Evolutionary conservation across 2,113 vertebrate species (phyloP), one percentile per base, ranked within the genome.

Genomic region (Myiopsitta monachus): DNA sequence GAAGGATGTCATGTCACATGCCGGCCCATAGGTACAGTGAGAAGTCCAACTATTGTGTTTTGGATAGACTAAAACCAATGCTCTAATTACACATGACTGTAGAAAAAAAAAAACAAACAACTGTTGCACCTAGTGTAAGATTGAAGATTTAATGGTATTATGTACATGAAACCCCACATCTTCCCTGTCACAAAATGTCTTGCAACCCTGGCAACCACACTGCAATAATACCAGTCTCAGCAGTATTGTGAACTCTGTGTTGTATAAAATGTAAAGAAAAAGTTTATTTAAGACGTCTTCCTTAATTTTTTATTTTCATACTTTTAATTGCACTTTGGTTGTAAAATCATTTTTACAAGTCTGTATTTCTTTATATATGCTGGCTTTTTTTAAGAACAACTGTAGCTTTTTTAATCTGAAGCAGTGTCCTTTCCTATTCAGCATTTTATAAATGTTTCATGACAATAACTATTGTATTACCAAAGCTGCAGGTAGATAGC

Each of bases 1-100:
- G 31, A 66, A 66, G 6, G 27, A 6, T 28, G 4, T 11, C 1
- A 0, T 5, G 14, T 22, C 31, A 28, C 11, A 3, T 23, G 33
- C n/a, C 51, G 24, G 3, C 52, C 46, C 16, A 43, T 38, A 3
- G 1, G 9, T 18, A 22, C 1, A 6, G 7, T 23, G 38, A 75
- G 43, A 38, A 36, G 39, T 38, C 31, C 43, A 26, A 19, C 17
- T 36, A 18, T 14, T 41, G 16, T 68, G 23, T 83, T 59, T 33
- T 83, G 19, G 10, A 24, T 12, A 43, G 51, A 7, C 23, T 89
- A 28, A 62, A 70, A 88, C 6, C 4, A 63, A 49, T 10, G 18
- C n/a, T n/a, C 30, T 54, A 82, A 85, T 64, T 83, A 21, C 18
- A 18, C 4, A 7, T 5, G 3, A 33, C 21, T 4, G 73, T 54